Base-by-base conservation (phyloP, 2,113 vertebrate genomes). In the Papio anubis region DNA sequence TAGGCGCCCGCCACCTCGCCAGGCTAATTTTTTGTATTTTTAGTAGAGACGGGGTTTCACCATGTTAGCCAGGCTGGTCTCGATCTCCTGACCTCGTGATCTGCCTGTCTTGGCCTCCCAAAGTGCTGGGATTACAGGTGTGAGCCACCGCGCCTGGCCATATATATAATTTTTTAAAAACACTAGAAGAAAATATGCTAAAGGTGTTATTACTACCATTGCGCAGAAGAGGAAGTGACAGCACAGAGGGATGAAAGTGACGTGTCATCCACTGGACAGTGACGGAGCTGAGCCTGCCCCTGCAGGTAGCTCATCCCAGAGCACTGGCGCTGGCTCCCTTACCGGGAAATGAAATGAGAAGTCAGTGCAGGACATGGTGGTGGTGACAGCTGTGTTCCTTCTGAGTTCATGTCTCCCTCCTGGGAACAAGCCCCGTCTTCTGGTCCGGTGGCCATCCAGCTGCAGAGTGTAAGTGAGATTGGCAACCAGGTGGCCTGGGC, bases 361-460 rank as follows among this genome's bases (percentile, higher is more conserved):
- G 1, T 45, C 0, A 21, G 57, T 88, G 95, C 99, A 99, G 35
- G 88, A 97, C 8, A 21, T 0, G 1, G 0, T 11, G 4, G 27
- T 2, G 13, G 76, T 96, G 3, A 75, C 38, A 3, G 45, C 94
- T 2, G 91, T n/a, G 61, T 43, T 97, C 64, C 90, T 85, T 78
- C 2, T 92, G 70, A 96, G 82, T 10, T 95, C 38, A 30, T 92
- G 38, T 35, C 8, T 75, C 1, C 72, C 96, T 48, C 81, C 94
- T 1, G 66, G 91, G 72, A 99, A 99, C 72, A 98, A 88, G 0
- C 98, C 99, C 90, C 99, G 98, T 93, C 93, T 78, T 10, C 91
- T 94, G 43, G 59, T 96, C 96, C 98, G 98, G 30, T 57, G 96
- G 25, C 97, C 98, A n/a, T 99, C 99, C 83, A 99, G 97, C 30